Base-by-base conservation (phyloP, 2,797 vertebrate species). In the Iguana delicatissima region DNA sequence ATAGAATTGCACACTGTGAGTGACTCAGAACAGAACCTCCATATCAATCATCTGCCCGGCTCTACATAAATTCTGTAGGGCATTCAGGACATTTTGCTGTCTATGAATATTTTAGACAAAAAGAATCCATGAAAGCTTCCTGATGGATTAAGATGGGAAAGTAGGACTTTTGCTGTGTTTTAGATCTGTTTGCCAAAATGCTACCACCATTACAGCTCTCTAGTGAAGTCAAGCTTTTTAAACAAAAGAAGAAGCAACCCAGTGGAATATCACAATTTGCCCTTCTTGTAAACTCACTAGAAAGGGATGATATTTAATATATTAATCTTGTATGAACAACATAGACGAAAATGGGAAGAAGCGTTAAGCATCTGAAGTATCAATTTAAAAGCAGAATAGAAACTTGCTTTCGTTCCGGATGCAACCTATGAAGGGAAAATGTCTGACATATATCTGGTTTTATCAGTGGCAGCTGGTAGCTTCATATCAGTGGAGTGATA, bases 101-200 rank as follows among this genome's bases (percentile, higher is more conserved):
- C 97, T 97, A 97, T 98, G 97, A 98, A 98, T 98, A 98, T 98
- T 98, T 98, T 96, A 98, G 97, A 96, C 95, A 97, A 97, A 97
- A 96, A 97, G 97, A 96, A 97, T 97, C 95, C 92, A 93, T 96
- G 96, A 97, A 97, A 97, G 94, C 93, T 94, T 97, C 96, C 94
- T 97, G 97, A 97, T 97, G 96, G 96, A 98, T 98, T 97, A 97
- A 97, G 93, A 94, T 87, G 91, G 92, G 95, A 95, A 97, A 96
- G 93, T 87, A 92, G 89, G 95, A 93, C 57, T 86, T 96, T 10
- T 95, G 95, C 94, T 93, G 94, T 94, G 92, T 88, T 97, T 97
- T 96, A 96, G 94, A 95, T 95, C 86, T 96, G 94, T 97, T 98
- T 97, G 94, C 95, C 93, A 95, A 96, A 96, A 94, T 87, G 91